Evolutionary conservation across 2,888 invertebrate genomes (phyloP), one percentile per base, ranked within the genome.

Genomic region (Tetheella fluctuosa): DNA sequence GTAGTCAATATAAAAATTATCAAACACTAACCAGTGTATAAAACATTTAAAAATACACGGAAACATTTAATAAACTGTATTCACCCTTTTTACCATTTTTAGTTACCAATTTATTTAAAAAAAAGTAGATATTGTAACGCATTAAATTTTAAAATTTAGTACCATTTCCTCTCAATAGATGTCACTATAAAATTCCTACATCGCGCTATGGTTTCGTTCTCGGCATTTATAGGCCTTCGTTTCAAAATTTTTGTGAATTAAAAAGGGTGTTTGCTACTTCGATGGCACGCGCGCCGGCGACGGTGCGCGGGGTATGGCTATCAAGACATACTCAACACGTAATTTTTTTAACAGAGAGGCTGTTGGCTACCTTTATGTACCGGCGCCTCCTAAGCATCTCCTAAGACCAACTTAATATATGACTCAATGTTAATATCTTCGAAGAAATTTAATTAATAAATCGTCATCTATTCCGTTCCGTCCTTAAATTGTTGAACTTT

Each of bases 201-300:
- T 74, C 82, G 76, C 83, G 79, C 67, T 79, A 77, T 68, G 60
- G 64, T 57, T 69, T 15, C 62, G 42, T 55, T 59, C 39, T 37
- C 10, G 4, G 0, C 25, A 2, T 17, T 30, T 28, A 28, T 34
- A 28, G 39, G 57, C 20, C 1, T 48, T 59, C 54, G 8, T 4
- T 5, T 17, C 0, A 1, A 3, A 0, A 7, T 12, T 6, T 6
- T 17, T 52, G 8, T 34, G 59, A 23, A 2, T 58, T 6, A 76
- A 95, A 95, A 95, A 95, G 95, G 95, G 94, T 95, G 95, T 94
- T 95, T 95, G 95, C 94, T 94, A 93, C 95, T 96, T 95, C 60
- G 80, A 95, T 96, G 94, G 94, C 94, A 95, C 95, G 90, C 89
- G 88, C 81, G 90, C 90, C 86, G 85, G 85, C 76, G 65, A 79